A percentile compares a stretch with the other conserved stretches of the same genome.
Evolutionary conservation across 2,888 invertebrate genomes (phyloP).

Genomic region (Macrosiphum euphorbiae): DNA sequence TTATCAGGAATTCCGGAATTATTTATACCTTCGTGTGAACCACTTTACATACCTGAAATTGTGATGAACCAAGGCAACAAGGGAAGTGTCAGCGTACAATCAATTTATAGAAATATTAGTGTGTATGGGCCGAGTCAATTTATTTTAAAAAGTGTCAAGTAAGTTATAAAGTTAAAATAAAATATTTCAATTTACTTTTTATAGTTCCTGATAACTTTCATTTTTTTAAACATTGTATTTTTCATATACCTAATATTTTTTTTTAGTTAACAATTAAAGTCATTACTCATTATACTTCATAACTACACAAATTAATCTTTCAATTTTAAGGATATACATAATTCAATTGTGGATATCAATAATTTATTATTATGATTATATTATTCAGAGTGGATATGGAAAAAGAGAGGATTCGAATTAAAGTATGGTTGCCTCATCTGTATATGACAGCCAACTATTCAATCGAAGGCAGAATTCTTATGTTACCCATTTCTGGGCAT

Average conservation of each 20-base stretch:
- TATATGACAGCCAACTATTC: constrained; percentile 77
- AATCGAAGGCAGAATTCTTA: constrained; percentile 79
- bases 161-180: constrained; percentile 69
- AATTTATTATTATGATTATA: background rate
- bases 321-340: background rate
- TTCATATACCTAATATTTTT: background rate
- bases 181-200: background rate
- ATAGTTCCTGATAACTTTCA: constrained; percentile 64
- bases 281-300: background rate
- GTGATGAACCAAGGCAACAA: constrained; percentile 79
- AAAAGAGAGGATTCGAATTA: constrained; percentile 75
- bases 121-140: constrained; percentile 78
- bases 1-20: constrained; percentile 76
- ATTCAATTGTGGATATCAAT: no score
- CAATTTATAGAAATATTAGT: constrained; percentile 77
- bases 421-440: constrained; percentile 77
- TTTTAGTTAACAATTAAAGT: background rate
- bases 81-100: constrained; percentile 79
- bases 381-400: constrained; percentile 73
- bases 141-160: constrained; percentile 78
- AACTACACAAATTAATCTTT: background rate
- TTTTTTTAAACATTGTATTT: constrained; percentile 65
- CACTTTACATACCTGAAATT: constrained; percentile 78
- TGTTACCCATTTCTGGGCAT: constrained; percentile 80
- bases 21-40: constrained; percentile 80